These are phyloP conservation scores for Drosophila aff. DNA, from an alignment of 1,140 invertebrate genomes.

Conservation along the genomic window DNA sequence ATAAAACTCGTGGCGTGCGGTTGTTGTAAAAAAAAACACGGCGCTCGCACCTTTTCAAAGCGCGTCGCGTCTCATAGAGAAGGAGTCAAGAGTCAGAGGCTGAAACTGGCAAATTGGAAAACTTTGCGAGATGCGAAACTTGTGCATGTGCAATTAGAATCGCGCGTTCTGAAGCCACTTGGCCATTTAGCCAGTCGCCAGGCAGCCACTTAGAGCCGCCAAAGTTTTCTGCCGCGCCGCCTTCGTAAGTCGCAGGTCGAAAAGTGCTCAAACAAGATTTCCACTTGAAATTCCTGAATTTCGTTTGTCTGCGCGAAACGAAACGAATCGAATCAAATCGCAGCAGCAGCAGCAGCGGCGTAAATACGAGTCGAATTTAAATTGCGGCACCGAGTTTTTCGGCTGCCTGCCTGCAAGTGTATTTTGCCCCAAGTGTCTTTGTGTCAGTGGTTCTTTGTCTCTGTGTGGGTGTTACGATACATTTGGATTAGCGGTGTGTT, in stretches of 20 bases:
- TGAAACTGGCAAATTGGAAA: constrained; percentile 26
- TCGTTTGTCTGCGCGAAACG: constrained; percentile 60
- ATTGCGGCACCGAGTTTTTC: constrained; percentile 33
- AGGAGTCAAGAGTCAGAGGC: constrained; percentile 10
- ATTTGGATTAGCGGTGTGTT: constrained; percentile 69
- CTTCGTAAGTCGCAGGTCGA: constrained; percentile 50
- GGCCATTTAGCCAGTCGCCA: constrained; percentile 32
- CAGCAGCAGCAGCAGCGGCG: constrained; percentile 30
- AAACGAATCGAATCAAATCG: constrained; percentile 45
- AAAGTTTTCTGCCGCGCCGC: constrained; percentile 54
- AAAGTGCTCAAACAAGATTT: constrained; percentile 83
- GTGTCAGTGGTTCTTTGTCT: constrained; percentile 42
- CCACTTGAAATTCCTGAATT: constrained; percentile 84
- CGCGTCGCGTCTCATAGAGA: constrained; percentile 34
- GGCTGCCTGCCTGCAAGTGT: constrained; percentile 44
- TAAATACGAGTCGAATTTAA: constrained; percentile 64
- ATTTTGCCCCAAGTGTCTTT: constrained; percentile 45
- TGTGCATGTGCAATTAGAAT: constrained; percentile 34
- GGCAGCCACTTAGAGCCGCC: constrained; percentile 28
- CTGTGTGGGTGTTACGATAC: constrained; percentile 28
- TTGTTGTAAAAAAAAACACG: not conserved
- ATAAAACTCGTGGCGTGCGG: too few relatives aligned
- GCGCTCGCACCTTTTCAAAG: constrained; percentile 1
- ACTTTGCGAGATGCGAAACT: constrained; percentile 25
- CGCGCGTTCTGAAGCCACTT: constrained; percentile 47